Evolutionary conservation across 1,140 invertebrate species (phyloP).

Genomic region (Drosophila miranda): DNA sequence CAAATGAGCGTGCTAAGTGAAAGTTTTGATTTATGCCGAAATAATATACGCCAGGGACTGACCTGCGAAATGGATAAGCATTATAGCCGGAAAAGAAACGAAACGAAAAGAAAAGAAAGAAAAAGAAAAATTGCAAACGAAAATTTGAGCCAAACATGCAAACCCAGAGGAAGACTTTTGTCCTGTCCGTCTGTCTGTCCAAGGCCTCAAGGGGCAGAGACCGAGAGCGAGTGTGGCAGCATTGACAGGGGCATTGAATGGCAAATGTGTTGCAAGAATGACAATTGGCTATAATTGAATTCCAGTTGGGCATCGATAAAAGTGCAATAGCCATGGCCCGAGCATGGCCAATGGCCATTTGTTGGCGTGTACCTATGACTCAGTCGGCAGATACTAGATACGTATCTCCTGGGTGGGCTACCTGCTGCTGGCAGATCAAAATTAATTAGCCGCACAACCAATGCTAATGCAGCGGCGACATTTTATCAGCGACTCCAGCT

Average conservation of each 20-base stretch:
- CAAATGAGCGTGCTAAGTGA: slow-evolving; percentile 80
- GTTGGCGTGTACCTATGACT: slow-evolving; percentile 7
- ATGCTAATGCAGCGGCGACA: slow-evolving; percentile 31
- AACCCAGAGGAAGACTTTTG: slow-evolving; percentile 9
- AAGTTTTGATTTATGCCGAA: slow-evolving; percentile 79
- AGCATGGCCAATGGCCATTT: slow-evolving; percentile 15
- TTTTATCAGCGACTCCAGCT: slow-evolving; percentile 61
- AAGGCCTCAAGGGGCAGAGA: not conserved
- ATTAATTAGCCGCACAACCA: slow-evolving; percentile 66
- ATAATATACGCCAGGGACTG: slow-evolving; percentile 75
- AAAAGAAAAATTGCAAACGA: slow-evolving; percentile 27
- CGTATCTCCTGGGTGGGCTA: slow-evolving; percentile 46
- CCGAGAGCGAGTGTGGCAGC: not conserved
- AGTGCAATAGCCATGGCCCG: not conserved
- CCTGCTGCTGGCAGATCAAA: slow-evolving; percentile 56
- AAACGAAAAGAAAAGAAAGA: slow-evolving; percentile 1
- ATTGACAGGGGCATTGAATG: slow-evolving; percentile 41
- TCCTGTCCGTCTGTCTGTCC: not conserved
- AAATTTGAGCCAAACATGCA: slow-evolving; percentile 62
- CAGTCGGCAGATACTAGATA: slow-evolving; percentile 2
- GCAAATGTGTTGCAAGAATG: slow-evolving; percentile 50
- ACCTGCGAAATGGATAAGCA: slow-evolving; percentile 25
- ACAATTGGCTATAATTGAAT: slow-evolving; percentile 58
- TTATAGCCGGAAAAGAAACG: slow-evolving; percentile 8
- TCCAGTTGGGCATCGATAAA: slow-evolving; percentile 5